Evolutionary conservation across 2,113 vertebrate genomes (phyloP).

Genomic region (Charadrius vociferus): DNA sequence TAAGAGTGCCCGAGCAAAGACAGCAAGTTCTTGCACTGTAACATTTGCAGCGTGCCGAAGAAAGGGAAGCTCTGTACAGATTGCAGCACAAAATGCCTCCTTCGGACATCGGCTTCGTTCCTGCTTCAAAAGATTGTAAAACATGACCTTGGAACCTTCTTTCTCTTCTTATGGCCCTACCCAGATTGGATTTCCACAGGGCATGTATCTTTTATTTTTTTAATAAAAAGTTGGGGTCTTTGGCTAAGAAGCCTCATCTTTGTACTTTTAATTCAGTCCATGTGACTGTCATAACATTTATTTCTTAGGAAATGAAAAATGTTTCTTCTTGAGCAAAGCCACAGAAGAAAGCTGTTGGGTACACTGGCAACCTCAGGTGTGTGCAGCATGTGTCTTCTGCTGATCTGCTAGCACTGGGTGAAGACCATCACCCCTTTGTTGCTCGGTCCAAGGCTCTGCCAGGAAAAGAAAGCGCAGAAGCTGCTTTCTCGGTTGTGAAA

Average conservation of each 20-base stretch:
- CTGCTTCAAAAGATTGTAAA: constrained; percentile 35
- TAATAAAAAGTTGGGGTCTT: background rate
- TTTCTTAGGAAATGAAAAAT: constrained; percentile 40
- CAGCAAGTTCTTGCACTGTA: constrained; percentile 37
- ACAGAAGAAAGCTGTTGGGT: background rate
- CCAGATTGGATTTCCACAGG: constrained; percentile 14
- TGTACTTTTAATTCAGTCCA: constrained; percentile 44
- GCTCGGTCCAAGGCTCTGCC: background rate
- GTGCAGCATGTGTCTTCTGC: background rate
- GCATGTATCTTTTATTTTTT: background rate
- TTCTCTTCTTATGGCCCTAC: background rate
- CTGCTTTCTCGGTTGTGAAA: background rate
- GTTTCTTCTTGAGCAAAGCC: background rate
- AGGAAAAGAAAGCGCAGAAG: background rate
- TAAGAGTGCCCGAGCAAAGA: constrained; percentile 38
- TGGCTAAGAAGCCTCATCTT: background rate
- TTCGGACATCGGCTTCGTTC: background rate
- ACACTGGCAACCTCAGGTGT: background rate
- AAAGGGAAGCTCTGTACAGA: constrained; percentile 38
- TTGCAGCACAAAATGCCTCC: background rate
- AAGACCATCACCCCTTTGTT: background rate
- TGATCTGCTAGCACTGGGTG: background rate
- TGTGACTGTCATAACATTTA: constrained; percentile 21
- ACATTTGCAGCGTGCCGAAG: background rate
- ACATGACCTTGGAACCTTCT: constrained; percentile 29